phyloP scores from a whole-genome alignment of 2,888 invertebrate species.

The Apotomis betuletana region DNA sequence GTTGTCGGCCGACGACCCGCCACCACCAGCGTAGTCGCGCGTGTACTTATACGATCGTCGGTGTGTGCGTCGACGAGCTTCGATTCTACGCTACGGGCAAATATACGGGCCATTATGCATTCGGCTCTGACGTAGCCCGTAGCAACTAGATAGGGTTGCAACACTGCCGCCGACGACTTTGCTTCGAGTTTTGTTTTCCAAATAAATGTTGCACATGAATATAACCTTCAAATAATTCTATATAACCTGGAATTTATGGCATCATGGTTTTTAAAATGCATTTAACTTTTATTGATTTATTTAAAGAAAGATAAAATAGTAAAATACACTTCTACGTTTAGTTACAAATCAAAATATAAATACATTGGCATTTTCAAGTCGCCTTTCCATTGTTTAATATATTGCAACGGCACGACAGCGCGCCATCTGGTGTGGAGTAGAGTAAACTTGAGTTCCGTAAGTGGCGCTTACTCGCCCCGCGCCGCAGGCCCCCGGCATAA shows the following conservation, averaged over 20 bases:
- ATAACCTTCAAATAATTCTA: neutral
- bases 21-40: conserved; percentile 52
- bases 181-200: conserved; percentile 20
- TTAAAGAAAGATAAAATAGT: too few relatives aligned
- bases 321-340: too few relatives aligned
- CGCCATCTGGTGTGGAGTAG: conserved; percentile 77
- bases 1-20: conserved; percentile 79
- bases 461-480: conserved; percentile 56
- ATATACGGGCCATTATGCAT: conserved; percentile 59
- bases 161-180: conserved; percentile 37
- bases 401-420: conserved; percentile 41
- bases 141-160: conserved; percentile 59
- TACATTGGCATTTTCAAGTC: neutral
- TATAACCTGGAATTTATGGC: neutral
- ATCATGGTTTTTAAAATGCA: too few relatives aligned
- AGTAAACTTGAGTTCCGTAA: conserved; percentile 48
- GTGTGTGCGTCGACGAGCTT: conserved; percentile 28
- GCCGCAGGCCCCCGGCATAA: conserved; percentile 75
- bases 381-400: conserved; percentile 21
- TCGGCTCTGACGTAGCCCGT: conserved; percentile 50
- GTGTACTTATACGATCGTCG: conserved; percentile 43
- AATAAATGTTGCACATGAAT: conserved; percentile 8
- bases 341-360: neutral
- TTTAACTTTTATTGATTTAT: too few relatives aligned
- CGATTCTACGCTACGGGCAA: conserved; percentile 50